Base-by-base conservation (phyloP, 1,140 invertebrate genomes). In the Lycorma delicatula region DNA sequence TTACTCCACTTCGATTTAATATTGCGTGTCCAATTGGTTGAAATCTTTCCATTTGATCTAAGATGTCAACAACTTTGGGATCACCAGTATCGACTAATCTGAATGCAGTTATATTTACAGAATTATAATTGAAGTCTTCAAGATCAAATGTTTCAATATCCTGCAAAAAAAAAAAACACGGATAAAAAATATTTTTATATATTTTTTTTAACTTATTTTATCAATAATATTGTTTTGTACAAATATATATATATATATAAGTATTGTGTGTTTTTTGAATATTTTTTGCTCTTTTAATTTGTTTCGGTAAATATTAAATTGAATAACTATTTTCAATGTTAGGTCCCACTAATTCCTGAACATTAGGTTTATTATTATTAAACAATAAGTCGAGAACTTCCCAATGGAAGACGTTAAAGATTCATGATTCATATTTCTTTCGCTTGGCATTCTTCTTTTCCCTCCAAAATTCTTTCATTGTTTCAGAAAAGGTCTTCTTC, bases 71-170 rank as follows among this genome's bases (percentile, higher is more conserved):
- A 23, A 92, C 88, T 65, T 82, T 81, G 36, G 81, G 77, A 52
- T 88, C 83, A 23, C 85, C 85, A 0, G 86, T 78, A 71, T 93
- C 89, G 2, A 93, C 88, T 54, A 95, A 73, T 51, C 91, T 78
- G 74, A 90, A 95, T 5, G 90, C 88, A 36, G 91, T 94, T 75
- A 95, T 93, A 71, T 95, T 95, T 12, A 94, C 91, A 55, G 85
- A 85, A 73, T 94, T 94, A 75, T 94, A 93, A 68, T 90, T 91
- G 74, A 95, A 94, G 70, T 95, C 91, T 73, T 94, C 91, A 55
- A 95, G 72, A 72, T 94, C 90, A 66, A 93, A 93, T 12, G 88
- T 84, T 72, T 93, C 90, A 66, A 93, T 82, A 72, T 94, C 88
- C 89, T 91, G 71, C 6, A 72, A 73, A 53, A 60, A 54, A 56